These are phyloP conservation scores for Stenolophus ochropezus DNA, from an alignment of 2,888 invertebrate species.

Conservation along the genomic window DNA sequence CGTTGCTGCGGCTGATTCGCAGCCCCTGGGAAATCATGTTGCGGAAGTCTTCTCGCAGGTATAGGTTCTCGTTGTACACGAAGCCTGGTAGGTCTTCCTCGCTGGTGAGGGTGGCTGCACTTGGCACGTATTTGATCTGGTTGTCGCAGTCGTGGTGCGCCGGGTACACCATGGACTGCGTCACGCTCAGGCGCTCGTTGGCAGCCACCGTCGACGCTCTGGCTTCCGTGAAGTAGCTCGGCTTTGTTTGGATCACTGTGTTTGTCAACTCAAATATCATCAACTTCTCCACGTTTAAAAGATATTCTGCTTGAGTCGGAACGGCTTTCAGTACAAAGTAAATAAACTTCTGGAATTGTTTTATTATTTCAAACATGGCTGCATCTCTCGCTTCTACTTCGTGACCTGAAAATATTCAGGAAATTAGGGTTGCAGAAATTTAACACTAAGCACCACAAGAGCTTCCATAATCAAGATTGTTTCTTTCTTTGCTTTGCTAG, in stretches of 20 bases:
- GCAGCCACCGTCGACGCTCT: background rate
- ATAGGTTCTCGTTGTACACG: slow-evolving; percentile 68
- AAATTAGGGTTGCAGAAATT: too few species aligned
- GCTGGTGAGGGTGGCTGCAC: slow-evolving; percentile 48
- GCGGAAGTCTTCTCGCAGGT: slow-evolving; percentile 71
- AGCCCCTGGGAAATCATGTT: slow-evolving; percentile 66
- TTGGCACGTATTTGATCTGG: background rate
- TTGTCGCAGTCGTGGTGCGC: slow-evolving; percentile 66
- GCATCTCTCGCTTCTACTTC: slow-evolving; percentile 68
- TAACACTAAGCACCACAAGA: too few species aligned
- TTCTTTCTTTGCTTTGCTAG: too few species aligned
- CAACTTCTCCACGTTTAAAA: slow-evolving; percentile 71
- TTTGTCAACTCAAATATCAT: slow-evolving; percentile 69
- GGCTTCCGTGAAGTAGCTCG: background rate
- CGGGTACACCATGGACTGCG: background rate
- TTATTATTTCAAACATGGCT: slow-evolving; percentile 70
- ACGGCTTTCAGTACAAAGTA: slow-evolving; percentile 72
- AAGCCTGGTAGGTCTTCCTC: slow-evolving; percentile 67
- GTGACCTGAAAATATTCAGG: slow-evolving; percentile 61
- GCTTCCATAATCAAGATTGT: too few species aligned
- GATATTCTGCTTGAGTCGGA: slow-evolving; percentile 74
- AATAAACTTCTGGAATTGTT: slow-evolving; percentile 74
- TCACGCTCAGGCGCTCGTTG: background rate
- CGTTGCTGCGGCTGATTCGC: background rate
- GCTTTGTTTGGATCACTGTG: slow-evolving; percentile 21